A percentile compares a stretch with the other conserved stretches of the same genome.
Evolutionary conservation across 2,888 invertebrate species (phyloP).

Genomic region (Scotopteryx bipunctaria): DNA sequence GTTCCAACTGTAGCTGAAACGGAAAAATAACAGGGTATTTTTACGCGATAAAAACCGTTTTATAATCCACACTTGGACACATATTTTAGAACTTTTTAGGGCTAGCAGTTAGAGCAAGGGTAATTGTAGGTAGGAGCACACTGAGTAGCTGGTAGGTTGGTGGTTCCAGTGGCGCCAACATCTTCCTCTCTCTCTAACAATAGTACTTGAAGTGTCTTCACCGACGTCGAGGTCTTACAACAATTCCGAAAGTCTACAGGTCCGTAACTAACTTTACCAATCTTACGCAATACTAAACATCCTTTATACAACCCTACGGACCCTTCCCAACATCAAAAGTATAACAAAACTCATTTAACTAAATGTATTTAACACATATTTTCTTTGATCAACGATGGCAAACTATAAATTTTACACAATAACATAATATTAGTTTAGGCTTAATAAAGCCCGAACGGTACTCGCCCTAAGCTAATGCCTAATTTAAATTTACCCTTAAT

Average conservation of each 20-base stretch:
- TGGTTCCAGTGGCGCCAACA: constrained; percentile 47
- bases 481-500: constrained; percentile 48
- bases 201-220: constrained; percentile 81
- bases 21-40: too few relatives aligned
- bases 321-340: constrained; percentile 67
- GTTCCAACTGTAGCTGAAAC: too few relatives aligned
- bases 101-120: too few relatives aligned
- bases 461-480: constrained; percentile 49
- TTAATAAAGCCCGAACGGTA: constrained; percentile 57
- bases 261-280: constrained; percentile 64
- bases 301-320: constrained; percentile 71
- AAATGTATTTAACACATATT: constrained; percentile 76
- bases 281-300: constrained; percentile 79
- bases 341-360: constrained; percentile 79
- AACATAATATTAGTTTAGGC: constrained; percentile 79
- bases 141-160: neutral
- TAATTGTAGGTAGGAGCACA: neutral
- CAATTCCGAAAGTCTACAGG: constrained; percentile 71
- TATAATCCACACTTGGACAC: too few relatives aligned
- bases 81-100: too few relatives aligned
- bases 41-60: too few relatives aligned
- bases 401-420: constrained; percentile 77
- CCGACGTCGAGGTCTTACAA: constrained; percentile 74
- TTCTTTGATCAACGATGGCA: constrained; percentile 81
- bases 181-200: constrained; percentile 63